A percentile compares a stretch with the other conserved stretches of the same genome.
Evolutionary conservation across 2,113 vertebrate genomes (phyloP).

Genomic region (Carassius gibelio): DNA sequence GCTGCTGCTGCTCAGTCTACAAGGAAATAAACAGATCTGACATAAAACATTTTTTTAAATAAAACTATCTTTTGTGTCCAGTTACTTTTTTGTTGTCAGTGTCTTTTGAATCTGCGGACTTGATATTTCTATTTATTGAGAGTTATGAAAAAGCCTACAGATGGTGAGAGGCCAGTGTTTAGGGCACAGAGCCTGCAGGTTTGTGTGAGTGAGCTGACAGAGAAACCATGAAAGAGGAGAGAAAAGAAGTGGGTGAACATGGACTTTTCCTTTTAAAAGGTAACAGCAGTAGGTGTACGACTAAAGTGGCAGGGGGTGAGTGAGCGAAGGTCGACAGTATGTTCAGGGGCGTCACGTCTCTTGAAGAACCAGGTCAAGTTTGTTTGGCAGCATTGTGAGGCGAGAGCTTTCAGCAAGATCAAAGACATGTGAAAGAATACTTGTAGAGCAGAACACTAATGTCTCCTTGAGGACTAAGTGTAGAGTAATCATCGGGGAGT

Average conservation of each 20-base stretch:
- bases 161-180: neutral
- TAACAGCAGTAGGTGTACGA: constrained; percentile 11
- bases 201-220: neutral
- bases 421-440: constrained; percentile 3
- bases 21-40: neutral
- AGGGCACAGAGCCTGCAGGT: constrained; percentile 1
- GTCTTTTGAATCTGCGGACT: neutral
- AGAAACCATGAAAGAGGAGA: neutral
- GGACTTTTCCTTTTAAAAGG: constrained; percentile 20
- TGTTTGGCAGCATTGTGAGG: constrained; percentile 20
- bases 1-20: neutral
- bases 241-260: constrained; percentile 15
- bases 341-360: neutral
- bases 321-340: neutral
- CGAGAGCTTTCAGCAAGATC: constrained; percentile 22
- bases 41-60: too few relatives aligned
- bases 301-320: constrained; percentile 7
- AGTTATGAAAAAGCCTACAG: neutral
- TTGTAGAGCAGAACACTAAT: neutral
- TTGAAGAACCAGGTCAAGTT: constrained; percentile 36
- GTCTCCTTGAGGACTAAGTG: neutral
- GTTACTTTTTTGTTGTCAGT: neutral
- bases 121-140: constrained; percentile 4
- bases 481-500: constrained; percentile 16
- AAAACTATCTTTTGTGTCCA: neutral